Percentiles rank a stretch among this genome's conserved stretches.
These are phyloP conservation scores for Chionis minor DNA, from an alignment of 2,113 vertebrate genomes.

Conservation along the genomic window DNA sequence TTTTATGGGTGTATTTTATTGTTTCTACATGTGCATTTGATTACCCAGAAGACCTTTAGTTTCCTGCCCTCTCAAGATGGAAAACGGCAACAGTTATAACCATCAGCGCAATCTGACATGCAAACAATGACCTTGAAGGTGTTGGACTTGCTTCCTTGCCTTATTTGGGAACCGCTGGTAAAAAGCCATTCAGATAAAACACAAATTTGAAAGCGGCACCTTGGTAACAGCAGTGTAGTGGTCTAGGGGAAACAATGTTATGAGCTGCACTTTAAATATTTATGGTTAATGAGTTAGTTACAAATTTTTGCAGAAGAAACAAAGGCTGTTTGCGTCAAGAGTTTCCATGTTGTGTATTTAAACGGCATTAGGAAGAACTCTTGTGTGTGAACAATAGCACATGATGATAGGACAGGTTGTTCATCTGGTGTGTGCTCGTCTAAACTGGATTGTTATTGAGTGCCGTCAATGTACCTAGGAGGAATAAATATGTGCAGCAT, in stretches of 20 bases:
- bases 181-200: constrained; percentile 1
- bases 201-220: background rate
- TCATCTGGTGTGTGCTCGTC: background rate
- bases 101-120: background rate
- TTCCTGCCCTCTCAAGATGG: constrained; percentile 47
- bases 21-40: constrained; percentile 59
- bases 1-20: constrained; percentile 52
- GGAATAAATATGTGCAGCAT: background rate
- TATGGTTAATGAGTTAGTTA: constrained; percentile 23
- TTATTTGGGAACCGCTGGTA: background rate
- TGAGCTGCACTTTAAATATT: background rate
- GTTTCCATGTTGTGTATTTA: background rate
- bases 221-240: background rate
- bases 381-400: background rate
- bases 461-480: fast-evolving
- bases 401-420: background rate
- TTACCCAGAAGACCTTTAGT: constrained; percentile 52
- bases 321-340: constrained; percentile 41
- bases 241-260: constrained; percentile 1
- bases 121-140: constrained; percentile 14
- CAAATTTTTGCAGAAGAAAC: constrained; percentile 7
- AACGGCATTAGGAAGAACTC: background rate
- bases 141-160: constrained; percentile 14
- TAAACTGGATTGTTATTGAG: background rate
- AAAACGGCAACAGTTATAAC: background rate